These are phyloP conservation scores for Echeneis naucrates DNA, from an alignment of 2,797 vertebrate species.

Conservation along the genomic window DNA sequence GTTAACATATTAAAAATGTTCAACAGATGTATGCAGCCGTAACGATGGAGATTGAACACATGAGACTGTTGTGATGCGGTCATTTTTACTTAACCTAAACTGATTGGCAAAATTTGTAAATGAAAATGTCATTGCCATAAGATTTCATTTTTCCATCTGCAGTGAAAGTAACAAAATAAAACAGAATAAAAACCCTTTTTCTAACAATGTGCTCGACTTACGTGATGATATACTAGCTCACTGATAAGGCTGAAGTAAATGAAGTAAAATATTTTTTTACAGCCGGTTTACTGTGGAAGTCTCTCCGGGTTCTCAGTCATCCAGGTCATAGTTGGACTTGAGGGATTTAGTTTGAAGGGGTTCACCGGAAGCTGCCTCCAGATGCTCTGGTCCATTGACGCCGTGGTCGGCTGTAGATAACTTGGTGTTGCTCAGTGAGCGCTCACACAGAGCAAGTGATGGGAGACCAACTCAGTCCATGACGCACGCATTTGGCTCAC, in stretches of 20 bases:
- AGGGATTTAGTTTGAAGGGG: slow-evolving; percentile 53
- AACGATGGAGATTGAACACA: too few relatives aligned
- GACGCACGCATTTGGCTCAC: slow-evolving; percentile 56
- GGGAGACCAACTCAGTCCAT: slow-evolving; percentile 40
- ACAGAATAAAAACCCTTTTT: neutral
- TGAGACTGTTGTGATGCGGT: too few relatives aligned
- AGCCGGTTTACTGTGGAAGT: too few relatives aligned
- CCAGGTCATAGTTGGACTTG: too few relatives aligned
- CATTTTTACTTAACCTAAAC: too few relatives aligned
- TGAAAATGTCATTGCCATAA: neutral
- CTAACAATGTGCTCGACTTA: too few relatives aligned
- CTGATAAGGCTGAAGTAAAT: too few relatives aligned
- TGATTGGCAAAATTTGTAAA: neutral
- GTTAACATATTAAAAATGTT: neutral
- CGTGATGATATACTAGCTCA: too few relatives aligned
- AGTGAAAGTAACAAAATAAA: neutral
- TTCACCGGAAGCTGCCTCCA: slow-evolving; percentile 44
- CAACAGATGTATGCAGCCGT: neutral
- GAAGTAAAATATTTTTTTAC: too few relatives aligned
- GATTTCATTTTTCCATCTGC: neutral
- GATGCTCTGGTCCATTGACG: too few relatives aligned
- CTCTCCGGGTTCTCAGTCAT: too few relatives aligned
- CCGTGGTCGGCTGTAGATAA: slow-evolving; percentile 34
- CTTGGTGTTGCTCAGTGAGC: slow-evolving; percentile 40
- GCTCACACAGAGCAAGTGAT: slow-evolving; percentile 66